Conservation (phyloP, 2,113 vertebrate species). For the Megaceryle torquata region DNA sequence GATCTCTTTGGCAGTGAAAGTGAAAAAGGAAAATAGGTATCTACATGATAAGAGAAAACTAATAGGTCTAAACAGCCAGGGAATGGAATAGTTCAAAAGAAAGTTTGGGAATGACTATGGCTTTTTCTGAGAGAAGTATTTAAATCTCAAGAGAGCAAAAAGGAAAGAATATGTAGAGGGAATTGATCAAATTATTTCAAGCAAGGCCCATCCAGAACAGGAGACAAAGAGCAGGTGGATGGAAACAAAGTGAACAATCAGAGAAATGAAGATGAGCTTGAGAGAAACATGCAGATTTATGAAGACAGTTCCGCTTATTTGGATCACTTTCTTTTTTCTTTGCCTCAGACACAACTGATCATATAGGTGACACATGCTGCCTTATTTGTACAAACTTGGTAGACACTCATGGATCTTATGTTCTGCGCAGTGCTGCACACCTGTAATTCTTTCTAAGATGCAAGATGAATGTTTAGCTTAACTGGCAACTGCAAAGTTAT, state of each 20-base stretch:
- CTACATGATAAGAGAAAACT: not conserved
- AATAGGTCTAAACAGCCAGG: not conserved
- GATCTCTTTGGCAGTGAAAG: not conserved
- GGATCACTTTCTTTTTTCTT: not conserved
- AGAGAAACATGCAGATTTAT: not conserved
- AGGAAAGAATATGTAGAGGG: not conserved
- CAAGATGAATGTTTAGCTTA: not conserved
- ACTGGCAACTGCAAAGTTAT: not conserved
- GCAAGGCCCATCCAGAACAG: not conserved
- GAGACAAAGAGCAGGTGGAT: not conserved
- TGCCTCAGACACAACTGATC: not conserved
- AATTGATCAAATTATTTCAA: not conserved
- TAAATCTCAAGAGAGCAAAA: not conserved
- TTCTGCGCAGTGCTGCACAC: not conserved
- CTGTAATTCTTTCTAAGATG: not conserved
- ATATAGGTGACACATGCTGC: not conserved
- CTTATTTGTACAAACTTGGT: not conserved
- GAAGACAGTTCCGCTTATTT: not conserved
- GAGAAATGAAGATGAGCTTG: not conserved
- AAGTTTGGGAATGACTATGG: not conserved
- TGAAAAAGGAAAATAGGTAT: not conserved
- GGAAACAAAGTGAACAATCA: not conserved
- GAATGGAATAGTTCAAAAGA: not conserved
- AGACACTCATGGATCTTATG: not conserved
- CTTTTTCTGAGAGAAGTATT: not conserved